These are phyloP conservation scores for Lottia scabra DNA, from an alignment of 2,888 invertebrate species.

Conservation along the genomic window DNA sequence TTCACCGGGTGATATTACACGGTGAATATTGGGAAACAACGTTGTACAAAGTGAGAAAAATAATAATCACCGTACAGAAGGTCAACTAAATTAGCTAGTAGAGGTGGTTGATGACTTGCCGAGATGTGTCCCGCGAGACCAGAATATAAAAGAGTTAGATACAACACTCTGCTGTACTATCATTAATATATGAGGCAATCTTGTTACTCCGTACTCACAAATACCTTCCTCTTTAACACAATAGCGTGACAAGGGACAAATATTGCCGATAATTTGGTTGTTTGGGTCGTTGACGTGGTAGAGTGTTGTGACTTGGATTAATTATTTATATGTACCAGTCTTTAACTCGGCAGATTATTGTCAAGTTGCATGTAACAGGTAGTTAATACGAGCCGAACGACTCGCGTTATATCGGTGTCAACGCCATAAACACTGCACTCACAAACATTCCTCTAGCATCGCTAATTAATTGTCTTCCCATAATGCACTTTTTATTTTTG, in stretches of 20 bases:
- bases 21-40: too few species aligned
- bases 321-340: background rate
- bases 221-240: constrained; percentile 1
- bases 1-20: too few species aligned
- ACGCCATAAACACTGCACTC: background rate
- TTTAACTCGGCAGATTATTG: background rate
- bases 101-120: background rate
- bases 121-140: background rate
- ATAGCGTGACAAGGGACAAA: constrained; percentile 24
- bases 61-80: background rate
- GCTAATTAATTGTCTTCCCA: background rate
- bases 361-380: background rate
- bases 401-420: background rate
- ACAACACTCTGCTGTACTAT: background rate
- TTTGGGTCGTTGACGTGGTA: background rate
- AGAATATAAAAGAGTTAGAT: background rate
- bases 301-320: background rate
- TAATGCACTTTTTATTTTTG: background rate
- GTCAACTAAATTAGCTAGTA: background rate
- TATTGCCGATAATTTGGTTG: background rate
- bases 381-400: too few species aligned
- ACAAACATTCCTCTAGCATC: background rate
- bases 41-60: background rate
- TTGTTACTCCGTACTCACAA: background rate
- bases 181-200: background rate